A percentile compares a stretch with the other conserved stretches of the same genome.
These are phyloP conservation scores for Psittacara wagleri DNA, from an alignment of 2,113 vertebrate species.

Conservation along the genomic window DNA sequence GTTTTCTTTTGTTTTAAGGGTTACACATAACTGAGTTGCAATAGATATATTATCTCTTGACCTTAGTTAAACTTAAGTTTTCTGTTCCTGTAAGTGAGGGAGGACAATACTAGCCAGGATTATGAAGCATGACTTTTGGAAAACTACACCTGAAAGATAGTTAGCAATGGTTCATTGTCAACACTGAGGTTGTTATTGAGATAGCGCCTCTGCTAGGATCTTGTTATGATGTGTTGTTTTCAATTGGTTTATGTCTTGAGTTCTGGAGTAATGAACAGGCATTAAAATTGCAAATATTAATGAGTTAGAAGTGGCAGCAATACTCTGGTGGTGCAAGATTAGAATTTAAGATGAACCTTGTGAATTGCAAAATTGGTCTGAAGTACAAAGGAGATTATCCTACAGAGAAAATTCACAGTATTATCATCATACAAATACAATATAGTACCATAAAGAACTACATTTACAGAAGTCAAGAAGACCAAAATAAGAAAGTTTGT, in stretches of 20 bases:
- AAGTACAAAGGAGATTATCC: neutral
- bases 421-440: neutral
- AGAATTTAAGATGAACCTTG: neutral
- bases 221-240: neutral
- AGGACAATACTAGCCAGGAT: neutral
- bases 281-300: neutral
- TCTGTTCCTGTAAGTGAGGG: neutral
- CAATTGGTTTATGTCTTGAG: neutral
- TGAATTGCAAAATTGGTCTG: neutral
- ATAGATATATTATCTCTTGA: neutral
- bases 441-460: neutral
- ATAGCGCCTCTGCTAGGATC: neutral
- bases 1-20: neutral
- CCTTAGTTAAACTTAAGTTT: neutral
- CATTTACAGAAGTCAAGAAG: neutral
- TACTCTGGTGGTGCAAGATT: neutral
- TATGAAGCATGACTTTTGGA: neutral
- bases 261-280: neutral
- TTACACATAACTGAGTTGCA: neutral
- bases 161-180: neutral
- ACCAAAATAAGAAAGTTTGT: neutral
- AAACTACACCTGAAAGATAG: neutral
- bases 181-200: neutral
- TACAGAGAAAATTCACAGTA: neutral
- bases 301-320: neutral